phyloP scores from a whole-genome alignment of 2,797 vertebrate species.

The Dicrostonyx torquatus region DNA sequence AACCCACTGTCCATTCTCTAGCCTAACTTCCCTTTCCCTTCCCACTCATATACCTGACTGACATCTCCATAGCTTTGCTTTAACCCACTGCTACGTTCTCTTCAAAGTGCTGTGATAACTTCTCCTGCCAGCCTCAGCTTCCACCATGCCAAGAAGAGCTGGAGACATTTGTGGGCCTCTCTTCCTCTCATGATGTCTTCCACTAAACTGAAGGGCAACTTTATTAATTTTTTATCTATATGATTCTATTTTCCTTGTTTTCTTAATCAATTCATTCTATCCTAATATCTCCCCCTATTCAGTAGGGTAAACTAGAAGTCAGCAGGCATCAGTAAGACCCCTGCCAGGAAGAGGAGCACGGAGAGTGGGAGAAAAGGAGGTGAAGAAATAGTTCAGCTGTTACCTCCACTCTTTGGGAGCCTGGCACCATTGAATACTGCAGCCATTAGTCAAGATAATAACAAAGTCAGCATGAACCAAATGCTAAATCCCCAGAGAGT shows the following conservation, averaged over 20 bases:
- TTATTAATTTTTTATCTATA: neutral
- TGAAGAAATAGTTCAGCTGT: neutral
- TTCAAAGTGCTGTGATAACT: neutral
- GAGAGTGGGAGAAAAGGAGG: neutral
- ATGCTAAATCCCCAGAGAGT: neutral
- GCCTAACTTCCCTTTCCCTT: neutral
- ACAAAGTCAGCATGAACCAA: neutral
- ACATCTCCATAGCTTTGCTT: neutral
- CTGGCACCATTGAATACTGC: neutral
- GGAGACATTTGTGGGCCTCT: neutral
- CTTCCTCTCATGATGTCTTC: neutral
- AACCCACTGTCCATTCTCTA: neutral
- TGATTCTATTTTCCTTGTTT: neutral
- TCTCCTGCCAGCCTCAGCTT: neutral
- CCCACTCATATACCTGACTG: neutral
- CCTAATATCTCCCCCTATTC: neutral
- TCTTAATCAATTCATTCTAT: neutral
- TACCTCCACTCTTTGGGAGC: neutral
- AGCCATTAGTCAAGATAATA: slow-evolving; percentile 17
- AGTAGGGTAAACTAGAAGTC: neutral
- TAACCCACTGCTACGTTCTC: neutral
- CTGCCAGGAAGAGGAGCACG: neutral
- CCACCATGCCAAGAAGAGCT: neutral
- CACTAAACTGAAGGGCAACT: neutral
- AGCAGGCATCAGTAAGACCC: neutral